Conservation (phyloP, 2,888 invertebrate genomes). For the Panopea generosa region DNA sequence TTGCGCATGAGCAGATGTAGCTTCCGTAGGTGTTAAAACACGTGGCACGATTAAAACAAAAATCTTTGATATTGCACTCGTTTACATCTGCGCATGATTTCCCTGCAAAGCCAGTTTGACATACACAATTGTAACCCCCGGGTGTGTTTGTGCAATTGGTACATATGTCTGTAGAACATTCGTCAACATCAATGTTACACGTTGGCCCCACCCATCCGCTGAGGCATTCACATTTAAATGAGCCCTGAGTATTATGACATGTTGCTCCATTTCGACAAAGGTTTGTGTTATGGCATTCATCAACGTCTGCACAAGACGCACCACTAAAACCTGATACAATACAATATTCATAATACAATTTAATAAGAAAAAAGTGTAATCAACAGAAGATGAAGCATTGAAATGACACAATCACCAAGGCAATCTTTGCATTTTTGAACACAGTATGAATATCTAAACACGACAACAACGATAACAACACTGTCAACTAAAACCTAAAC, state of each 20-base stretch:
- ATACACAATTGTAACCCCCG: background rate
- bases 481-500: too few species aligned
- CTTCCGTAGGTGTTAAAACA: conserved; percentile 20
- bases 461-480: too few species aligned
- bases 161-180: background rate
- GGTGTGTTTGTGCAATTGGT: conserved; percentile 1
- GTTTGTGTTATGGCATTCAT: background rate
- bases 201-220: background rate
- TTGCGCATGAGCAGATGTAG: conserved; percentile 27
- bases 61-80: conserved; percentile 18
- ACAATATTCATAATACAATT: too few species aligned
- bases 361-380: too few species aligned
- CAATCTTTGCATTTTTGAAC: too few species aligned
- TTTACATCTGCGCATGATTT: background rate
- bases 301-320: background rate
- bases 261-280: background rate
- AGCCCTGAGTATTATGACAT: background rate
- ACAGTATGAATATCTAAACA: too few species aligned
- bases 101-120: background rate
- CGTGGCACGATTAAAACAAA: conserved; percentile 14
- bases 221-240: background rate
- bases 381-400: too few species aligned
- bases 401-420: too few species aligned
- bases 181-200: conserved; percentile 6
- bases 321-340: background rate